phyloP scores from a whole-genome alignment of 2,797 vertebrate genomes.

The Phataginus tricuspis region DNA sequence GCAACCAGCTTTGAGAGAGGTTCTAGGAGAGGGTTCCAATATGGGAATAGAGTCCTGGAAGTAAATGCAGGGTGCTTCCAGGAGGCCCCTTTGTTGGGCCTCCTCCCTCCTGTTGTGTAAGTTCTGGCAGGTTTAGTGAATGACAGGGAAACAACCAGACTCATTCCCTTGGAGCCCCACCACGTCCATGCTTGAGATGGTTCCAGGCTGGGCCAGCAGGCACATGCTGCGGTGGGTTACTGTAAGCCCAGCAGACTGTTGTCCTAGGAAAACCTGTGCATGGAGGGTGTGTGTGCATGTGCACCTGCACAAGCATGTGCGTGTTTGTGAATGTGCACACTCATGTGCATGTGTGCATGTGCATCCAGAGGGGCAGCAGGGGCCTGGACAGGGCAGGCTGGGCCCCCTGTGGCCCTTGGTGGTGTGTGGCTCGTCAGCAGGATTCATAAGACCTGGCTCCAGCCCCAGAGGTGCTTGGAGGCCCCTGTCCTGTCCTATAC shows the following conservation, averaged over 20 bases:
- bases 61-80: neutral
- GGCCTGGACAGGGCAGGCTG: neutral
- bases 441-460: neutral
- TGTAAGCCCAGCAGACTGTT: neutral
- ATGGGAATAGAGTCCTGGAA: neutral
- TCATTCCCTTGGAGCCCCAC: accelerated
- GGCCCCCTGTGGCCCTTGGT: neutral
- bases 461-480: accelerated
- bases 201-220: neutral
- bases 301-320: accelerated
- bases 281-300: neutral
- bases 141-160: accelerated
- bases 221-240: neutral
- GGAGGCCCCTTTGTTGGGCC: neutral
- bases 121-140: neutral
- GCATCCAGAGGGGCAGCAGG: neutral
- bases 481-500: neutral
- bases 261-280: neutral
- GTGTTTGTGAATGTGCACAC: accelerated
- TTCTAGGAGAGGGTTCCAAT: neutral
- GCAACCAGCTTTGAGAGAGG: neutral
- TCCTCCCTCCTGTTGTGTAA: neutral
- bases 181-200: neutral
- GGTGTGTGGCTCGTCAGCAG: neutral
- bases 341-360: accelerated